Base-by-base conservation (phyloP, 1,140 invertebrate genomes). In the Arctopsyche grandis region DNA sequence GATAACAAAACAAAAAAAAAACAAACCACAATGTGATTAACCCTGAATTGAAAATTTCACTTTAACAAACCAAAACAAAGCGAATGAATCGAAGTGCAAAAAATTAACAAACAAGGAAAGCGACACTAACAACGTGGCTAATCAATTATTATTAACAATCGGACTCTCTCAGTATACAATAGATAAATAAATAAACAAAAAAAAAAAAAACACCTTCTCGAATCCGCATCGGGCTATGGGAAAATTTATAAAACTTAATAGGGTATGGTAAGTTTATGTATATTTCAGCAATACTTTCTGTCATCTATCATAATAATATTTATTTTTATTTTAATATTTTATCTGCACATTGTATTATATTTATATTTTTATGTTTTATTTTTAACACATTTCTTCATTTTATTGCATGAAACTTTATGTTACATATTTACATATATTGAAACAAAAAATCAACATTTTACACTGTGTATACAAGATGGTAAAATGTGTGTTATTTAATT, bases 141-240 rank as follows among this genome's bases (percentile, higher is more conserved):
- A 60, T 60, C 56, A 60, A 60, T 10, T 52, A 52, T n/a, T 52
- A 60, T 60, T 60, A 60, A 60, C 56, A 60, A 60, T 21, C 3
- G 16, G 56, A 60, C 7, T 38, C n/a, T n/a, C n/a, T n/a, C n/a
- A n/a, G n/a, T n/a, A n/a, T n/a, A n/a, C n/a, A n/a, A n/a, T n/a
- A n/a, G n/a, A 38, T 52, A 16, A 16, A 12, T 52, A 52, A 5
- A 52, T 5, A 5, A 52, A 52, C 3, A 52, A 14, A 52, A 52
- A 12, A 5, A 52, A 4, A 12, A 5, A 52, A 1, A 16, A 52
- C 12, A 38, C 48, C 48, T 52, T 5, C 10, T 52, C 48, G 24
- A 74, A 74, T 48, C 71, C 71, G 71, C 71, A 74, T 74, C 71
- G n/a, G 71, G 71, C 71, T 74, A 74, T 74, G 71, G 71, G 71